These are phyloP conservation scores for Leistus spinibarbis DNA, from an alignment of 2,888 invertebrate genomes.

Conservation along the genomic window DNA sequence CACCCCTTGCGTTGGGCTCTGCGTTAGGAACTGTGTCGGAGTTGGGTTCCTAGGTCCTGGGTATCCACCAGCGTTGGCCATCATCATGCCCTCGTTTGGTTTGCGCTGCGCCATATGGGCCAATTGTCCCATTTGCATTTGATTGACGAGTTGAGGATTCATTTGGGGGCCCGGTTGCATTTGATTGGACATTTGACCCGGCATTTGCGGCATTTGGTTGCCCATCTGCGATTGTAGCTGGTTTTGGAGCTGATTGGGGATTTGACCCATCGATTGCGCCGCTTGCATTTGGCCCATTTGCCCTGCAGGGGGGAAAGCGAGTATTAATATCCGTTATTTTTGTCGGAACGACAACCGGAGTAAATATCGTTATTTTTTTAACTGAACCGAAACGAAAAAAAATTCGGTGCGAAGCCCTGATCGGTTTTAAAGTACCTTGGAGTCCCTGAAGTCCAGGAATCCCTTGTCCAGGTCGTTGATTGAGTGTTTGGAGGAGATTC, in stretches of 20 bases:
- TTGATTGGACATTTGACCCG: slow-evolving; percentile 50
- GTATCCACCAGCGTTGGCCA: slow-evolving; percentile 57
- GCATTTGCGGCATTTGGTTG: slow-evolving; percentile 43
- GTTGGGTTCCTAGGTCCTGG: slow-evolving; percentile 62
- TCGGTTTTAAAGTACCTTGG: slow-evolving; percentile 59
- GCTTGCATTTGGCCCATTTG: slow-evolving; percentile 12
- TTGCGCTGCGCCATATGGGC: slow-evolving; percentile 47
- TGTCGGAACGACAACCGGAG: no score
- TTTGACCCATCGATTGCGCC: background rate
- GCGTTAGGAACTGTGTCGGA: slow-evolving; percentile 77
- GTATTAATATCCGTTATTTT: background rate
- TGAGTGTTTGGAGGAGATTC: slow-evolving; percentile 76
- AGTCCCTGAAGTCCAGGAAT: slow-evolving; percentile 63
- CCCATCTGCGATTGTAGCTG: slow-evolving; percentile 49
- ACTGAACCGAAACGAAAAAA: no score
- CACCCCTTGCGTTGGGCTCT: slow-evolving; percentile 80
- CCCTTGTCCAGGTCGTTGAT: slow-evolving; percentile 67
- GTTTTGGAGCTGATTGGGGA: slow-evolving; percentile 50
- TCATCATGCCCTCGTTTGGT: slow-evolving; percentile 53
- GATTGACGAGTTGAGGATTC: slow-evolving; percentile 46
- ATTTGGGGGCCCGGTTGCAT: slow-evolving; percentile 52
- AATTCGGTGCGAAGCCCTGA: no score
- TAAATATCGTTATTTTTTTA: no score
- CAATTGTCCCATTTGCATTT: slow-evolving; percentile 48
- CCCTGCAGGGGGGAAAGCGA: slow-evolving; percentile 6